These are phyloP conservation scores for Aromia moschata DNA, from an alignment of 2,888 invertebrate genomes.

Conservation along the genomic window DNA sequence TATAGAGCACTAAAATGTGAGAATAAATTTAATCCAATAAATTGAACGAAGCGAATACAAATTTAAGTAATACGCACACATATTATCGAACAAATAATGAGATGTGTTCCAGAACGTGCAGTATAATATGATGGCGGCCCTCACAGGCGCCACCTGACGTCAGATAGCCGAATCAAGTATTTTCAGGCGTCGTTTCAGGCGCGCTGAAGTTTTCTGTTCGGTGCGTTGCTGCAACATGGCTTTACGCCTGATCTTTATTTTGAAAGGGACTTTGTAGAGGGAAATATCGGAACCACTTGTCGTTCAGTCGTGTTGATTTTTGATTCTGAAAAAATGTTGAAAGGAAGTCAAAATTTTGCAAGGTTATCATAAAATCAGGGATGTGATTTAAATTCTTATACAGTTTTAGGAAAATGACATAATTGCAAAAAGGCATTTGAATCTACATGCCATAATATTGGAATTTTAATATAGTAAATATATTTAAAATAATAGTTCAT, in stretches of 20 bases:
- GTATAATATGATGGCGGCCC: not conserved
- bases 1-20: too few species aligned
- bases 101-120: not conserved
- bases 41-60: not conserved
- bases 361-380: too few species aligned
- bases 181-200: not conserved
- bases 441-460: too few species aligned
- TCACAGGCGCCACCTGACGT: not conserved
- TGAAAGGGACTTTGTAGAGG: slow-evolving; percentile 18
- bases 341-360: too few species aligned
- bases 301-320: not conserved
- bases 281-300: slow-evolving; percentile 7
- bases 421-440: too few species aligned
- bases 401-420: too few species aligned
- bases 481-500: too few species aligned
- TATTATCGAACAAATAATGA: not conserved
- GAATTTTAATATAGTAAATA: too few species aligned
- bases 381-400: too few species aligned
- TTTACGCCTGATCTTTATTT: slow-evolving; percentile 18
- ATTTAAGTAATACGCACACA: not conserved
- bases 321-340: not conserved
- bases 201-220: slow-evolving; percentile 9
- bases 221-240: not conserved
- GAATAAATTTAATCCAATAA: not conserved
- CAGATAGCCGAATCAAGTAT: not conserved